Evolutionary conservation across 1,140 invertebrate genomes (phyloP), one percentile per base, ranked within the genome.

Genomic region (Drosophila teissieri): DNA sequence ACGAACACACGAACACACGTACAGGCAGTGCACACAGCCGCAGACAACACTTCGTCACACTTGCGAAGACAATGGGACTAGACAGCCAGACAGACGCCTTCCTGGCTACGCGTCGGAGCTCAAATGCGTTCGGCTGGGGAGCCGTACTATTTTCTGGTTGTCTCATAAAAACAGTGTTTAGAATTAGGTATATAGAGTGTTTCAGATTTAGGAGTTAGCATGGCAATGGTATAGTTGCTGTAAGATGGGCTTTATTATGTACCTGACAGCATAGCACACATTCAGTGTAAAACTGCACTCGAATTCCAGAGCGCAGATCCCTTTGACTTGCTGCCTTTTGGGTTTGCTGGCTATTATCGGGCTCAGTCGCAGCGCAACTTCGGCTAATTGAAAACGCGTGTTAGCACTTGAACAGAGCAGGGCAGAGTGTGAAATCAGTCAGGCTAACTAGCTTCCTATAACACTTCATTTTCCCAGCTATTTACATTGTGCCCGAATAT

Each of bases 21-120:
- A 19, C 19, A 19, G 19, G 19, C 19, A 19, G 19, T 19, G 19
- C 19, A 19, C 42, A 36, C 56, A 34, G 1, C 15, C 46, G 69
- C 63, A 77, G 58, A 72, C 58, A 64, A 44, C 52, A 65, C 67
- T 73, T 73, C 67, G 65, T 73, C 75, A 78, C 75, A 78, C 57
- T 78, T 78, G 73, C 58, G 56, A 73, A 89, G 84, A 89, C 84
- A 89, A 89, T 89, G 80, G 65, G 85, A 89, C 84, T 68, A 89
- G 84, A 89, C 84, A 80, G 62, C 31, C 72, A 72, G 78, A 75
- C 78, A 67, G 73, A 75, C 62, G 56, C 57, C 65, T 49, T 60
- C 60, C 68, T 61, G 46, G 44, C 44, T 31, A 58, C 60, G 31
- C 53, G 24, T 70, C 15, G 40, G 49, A 69, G n/a, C 24, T 15